phyloP scores from a whole-genome alignment of 2,888 invertebrate genomes.

The Therioaphis trifolii region DNA sequence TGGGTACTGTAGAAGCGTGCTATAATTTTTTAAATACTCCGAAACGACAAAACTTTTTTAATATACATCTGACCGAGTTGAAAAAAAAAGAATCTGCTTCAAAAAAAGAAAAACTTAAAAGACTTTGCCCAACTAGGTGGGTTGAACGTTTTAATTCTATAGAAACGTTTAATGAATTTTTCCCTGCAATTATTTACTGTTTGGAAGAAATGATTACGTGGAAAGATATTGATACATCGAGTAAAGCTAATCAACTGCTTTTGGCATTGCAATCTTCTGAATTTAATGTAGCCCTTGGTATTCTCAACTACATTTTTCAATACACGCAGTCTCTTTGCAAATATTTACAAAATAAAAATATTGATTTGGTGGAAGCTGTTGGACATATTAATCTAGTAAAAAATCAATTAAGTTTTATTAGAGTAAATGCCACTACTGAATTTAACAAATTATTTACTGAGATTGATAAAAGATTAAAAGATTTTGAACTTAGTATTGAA shows the following conservation, averaged over 20 bases:
- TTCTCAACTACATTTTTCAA: too few species aligned
- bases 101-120: slow-evolving; percentile 39
- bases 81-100: slow-evolving; percentile 25
- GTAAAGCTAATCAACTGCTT: slow-evolving; percentile 39
- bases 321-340: too few species aligned
- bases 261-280: slow-evolving; percentile 15
- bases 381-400: too few species aligned
- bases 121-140: slow-evolving; percentile 38
- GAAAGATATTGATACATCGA: slow-evolving; percentile 44
- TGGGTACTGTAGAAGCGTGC: slow-evolving; percentile 12
- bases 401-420: too few species aligned
- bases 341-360: too few species aligned
- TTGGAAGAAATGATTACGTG: slow-evolving; percentile 35
- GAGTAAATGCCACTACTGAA: too few species aligned
- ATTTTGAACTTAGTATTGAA: too few species aligned
- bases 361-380: too few species aligned
- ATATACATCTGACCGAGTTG: slow-evolving; percentile 7
- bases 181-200: slow-evolving; percentile 22
- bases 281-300: slow-evolving; percentile 26
- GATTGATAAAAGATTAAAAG: too few species aligned
- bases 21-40: slow-evolving; percentile 35
- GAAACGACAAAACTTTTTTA: slow-evolving; percentile 23
- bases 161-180: slow-evolving; percentile 38
- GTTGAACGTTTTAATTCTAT: slow-evolving; percentile 36
- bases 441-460: too few species aligned